Evolutionary conservation across 2,888 invertebrate genomes (phyloP).

Genomic region (Latrodectus hesperus): DNA sequence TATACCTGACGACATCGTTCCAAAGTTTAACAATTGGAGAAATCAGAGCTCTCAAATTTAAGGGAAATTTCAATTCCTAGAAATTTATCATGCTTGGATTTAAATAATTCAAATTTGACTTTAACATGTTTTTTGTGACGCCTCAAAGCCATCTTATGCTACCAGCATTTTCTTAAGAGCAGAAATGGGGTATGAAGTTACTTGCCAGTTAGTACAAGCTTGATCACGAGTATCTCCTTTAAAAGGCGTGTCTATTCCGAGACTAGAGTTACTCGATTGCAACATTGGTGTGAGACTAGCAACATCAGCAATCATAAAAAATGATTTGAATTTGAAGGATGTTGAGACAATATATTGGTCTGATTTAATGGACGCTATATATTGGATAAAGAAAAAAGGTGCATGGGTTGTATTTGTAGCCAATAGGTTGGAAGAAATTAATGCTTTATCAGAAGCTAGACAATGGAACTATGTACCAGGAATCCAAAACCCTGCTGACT

Average conservation of each 20-base stretch:
- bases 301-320: background rate
- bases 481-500: too few relatives aligned
- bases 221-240: background rate
- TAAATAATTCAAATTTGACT: conserved; percentile 2
- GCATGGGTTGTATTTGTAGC: conserved; percentile 66
- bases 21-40: conserved; percentile 1
- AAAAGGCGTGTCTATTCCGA: conserved; percentile 6
- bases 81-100: background rate
- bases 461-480: background rate
- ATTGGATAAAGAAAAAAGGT: conserved; percentile 70
- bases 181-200: too few relatives aligned
- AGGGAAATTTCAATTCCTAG: background rate
- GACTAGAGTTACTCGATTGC: conserved; percentile 9
- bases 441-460: conserved; percentile 12
- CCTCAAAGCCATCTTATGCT: background rate
- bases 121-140: conserved; percentile 19
- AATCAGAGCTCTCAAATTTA: too few relatives aligned
- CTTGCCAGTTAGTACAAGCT: too few relatives aligned
- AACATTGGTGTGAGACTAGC: conserved; percentile 18
- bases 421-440: conserved; percentile 72
- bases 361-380: conserved; percentile 54
- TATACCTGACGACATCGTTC: background rate
- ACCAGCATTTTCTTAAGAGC: too few relatives aligned
- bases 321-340: background rate
- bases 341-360: conserved; percentile 4